phyloP scores from a whole-genome alignment of 2,888 invertebrate species.

The Phengaris arion region DNA sequence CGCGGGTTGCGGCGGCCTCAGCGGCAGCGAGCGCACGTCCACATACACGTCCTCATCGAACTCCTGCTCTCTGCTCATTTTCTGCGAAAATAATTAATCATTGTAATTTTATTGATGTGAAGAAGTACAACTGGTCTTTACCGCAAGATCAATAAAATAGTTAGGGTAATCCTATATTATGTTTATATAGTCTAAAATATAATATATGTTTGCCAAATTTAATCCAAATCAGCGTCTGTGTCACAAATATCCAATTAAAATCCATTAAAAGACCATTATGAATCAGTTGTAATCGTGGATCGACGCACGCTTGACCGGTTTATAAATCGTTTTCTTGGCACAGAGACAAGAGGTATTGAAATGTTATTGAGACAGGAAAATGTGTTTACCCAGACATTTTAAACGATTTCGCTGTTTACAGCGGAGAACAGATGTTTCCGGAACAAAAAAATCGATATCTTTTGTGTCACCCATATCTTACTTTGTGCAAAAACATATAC shows the following conservation, averaged over 20 bases:
- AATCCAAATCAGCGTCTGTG: too few relatives aligned
- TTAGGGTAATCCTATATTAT: too few relatives aligned
- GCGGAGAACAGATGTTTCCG: slow-evolving; percentile 13
- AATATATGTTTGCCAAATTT: too few relatives aligned
- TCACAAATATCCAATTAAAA: too few relatives aligned
- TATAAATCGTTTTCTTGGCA: slow-evolving; percentile 67
- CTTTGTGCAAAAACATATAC: not conserved
- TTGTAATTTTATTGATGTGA: not conserved
- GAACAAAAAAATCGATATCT: not conserved
- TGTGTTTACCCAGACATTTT: slow-evolving; percentile 25
- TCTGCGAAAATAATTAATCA: not conserved
- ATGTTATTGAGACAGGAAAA: slow-evolving; percentile 47
- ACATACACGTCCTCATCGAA: slow-evolving; percentile 63
- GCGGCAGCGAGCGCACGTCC: slow-evolving; percentile 63
- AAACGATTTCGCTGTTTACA: slow-evolving; percentile 7
- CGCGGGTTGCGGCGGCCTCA: slow-evolving; percentile 72
- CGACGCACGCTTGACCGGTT: slow-evolving; percentile 60
- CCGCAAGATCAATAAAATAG: too few relatives aligned
- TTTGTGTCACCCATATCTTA: not conserved
- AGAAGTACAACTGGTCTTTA: too few relatives aligned
- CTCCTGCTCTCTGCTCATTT: slow-evolving; percentile 38
- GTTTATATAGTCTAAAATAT: too few relatives aligned
- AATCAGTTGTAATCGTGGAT: slow-evolving; percentile 43
- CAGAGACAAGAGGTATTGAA: slow-evolving; percentile 59
- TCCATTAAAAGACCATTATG: not conserved